phyloP scores from a whole-genome alignment of 2,888 invertebrate species.

The Camptogramma bilineatum region DNA sequence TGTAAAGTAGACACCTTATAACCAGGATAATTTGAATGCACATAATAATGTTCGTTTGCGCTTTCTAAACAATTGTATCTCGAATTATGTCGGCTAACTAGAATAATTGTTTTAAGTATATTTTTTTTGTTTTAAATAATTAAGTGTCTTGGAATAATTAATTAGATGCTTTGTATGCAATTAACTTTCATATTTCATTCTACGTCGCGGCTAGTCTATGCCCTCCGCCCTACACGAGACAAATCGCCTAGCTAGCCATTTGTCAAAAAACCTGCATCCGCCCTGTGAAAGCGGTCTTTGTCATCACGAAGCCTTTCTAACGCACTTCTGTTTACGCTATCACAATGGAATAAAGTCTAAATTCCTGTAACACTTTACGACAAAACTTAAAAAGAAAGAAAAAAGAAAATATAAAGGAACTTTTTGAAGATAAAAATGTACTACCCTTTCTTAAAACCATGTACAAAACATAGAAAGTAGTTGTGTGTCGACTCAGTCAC shows the following conservation, averaged over 20 bases:
- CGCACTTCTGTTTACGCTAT: constrained; percentile 49
- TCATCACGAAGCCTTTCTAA: constrained; percentile 52
- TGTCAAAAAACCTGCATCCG: constrained; percentile 85
- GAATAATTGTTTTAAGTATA: no score
- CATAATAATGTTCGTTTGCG: no score
- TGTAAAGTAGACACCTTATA: no score
- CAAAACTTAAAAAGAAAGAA: constrained; percentile 45
- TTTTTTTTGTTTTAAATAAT: no score
- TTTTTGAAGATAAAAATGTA: constrained; percentile 55
- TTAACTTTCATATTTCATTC: no score
- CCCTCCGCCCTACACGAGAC: constrained; percentile 78
- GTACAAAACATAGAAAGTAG: no score
- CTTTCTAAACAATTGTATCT: no score
- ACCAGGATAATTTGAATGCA: no score
- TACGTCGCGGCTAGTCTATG: constrained; percentile 73
- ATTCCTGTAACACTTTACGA: constrained; percentile 36
- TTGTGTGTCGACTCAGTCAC: no score
- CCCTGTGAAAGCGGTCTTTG: constrained; percentile 78
- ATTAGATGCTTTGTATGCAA: no score
- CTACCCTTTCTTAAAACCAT: neutral
- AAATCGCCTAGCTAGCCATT: constrained; percentile 83
- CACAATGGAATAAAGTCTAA: constrained; percentile 50
- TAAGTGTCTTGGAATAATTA: no score
- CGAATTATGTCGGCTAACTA: no score
- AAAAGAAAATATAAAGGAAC: constrained; percentile 53